Conservation (phyloP, 2,797 vertebrate genomes). For the Erithacus rubecula region DNA sequence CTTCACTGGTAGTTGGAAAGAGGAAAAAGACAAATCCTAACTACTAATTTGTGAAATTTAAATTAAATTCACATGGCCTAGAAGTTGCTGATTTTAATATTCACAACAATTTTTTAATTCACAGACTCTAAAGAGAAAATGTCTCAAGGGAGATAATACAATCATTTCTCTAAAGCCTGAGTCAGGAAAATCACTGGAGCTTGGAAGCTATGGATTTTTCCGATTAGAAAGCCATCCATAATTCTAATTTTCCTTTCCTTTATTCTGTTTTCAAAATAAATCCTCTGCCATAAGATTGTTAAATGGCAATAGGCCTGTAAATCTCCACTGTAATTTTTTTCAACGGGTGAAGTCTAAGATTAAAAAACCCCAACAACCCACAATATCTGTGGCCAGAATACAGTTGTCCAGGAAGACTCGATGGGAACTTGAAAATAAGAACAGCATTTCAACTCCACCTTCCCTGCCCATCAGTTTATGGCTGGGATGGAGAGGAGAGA, state of each 20-base stretch:
- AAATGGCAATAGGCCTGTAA: background rate
- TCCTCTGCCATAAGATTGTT: background rate
- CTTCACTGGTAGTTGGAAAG: background rate
- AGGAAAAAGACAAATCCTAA: background rate
- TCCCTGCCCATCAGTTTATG: background rate
- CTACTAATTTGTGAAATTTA: background rate
- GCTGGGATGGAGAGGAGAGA: background rate
- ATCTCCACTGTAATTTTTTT: background rate
- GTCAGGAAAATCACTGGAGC: background rate
- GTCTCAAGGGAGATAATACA: background rate
- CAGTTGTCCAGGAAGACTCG: background rate
- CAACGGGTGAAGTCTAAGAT: background rate
- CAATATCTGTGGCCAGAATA: background rate
- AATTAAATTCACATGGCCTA: background rate
- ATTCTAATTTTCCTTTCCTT: background rate
- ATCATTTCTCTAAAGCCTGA: background rate
- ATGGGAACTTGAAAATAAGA: background rate
- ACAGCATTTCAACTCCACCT: background rate
- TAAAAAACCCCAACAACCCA: no score
- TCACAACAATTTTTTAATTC: background rate
- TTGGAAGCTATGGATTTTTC: background rate
- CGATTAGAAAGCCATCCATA: background rate
- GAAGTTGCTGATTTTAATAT: background rate
- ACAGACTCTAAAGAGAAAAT: background rate
- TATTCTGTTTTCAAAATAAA: conserved; percentile 19